Evolutionary conservation across 2,888 invertebrate species (phyloP), one percentile per base, ranked within the genome.

Genomic region (Xestia c-nigrum): DNA sequence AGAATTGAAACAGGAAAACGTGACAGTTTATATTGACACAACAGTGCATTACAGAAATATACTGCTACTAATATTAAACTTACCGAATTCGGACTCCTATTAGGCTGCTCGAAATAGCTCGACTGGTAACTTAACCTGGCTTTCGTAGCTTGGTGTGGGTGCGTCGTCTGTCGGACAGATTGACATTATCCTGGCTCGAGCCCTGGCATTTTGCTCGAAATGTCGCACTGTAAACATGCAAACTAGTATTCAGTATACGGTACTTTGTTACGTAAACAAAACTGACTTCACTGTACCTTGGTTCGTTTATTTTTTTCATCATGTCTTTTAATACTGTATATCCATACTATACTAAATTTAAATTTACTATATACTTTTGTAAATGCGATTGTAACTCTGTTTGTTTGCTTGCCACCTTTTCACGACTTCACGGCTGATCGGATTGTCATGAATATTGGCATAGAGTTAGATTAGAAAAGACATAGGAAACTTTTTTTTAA

Each of bases 161-260:
- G 78, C 78, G 75, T 76, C 75, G 67, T 78, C 72, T 74, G 88
- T 87, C 88, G 31, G 77, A 76, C 80, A 83, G 87, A 84, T 81
- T 91, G 91, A 89, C 90, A 90, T 91, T 91, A 91, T 90, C 87
- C 90, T 81, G 64, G 79, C 81, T 79, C 73, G 78, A 82, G 84
- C 84, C 77, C 76, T 88, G 90, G 86, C 89, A 90, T 90, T 90
- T 85, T 78, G 78, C 82, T 85, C 84, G 80, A 89, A 91, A 91
- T 89, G 90, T 90, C 89, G 85, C 87, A 70, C 74, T 74, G 86
- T 84, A 84, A 84, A 88, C 86, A 84, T 86, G 83, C 83, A 83
- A 83, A 84, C 82, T 80, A 85, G 85, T 76, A 86, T 86, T 89
- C 83, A 85, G 83, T 74, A 65, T 74, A 80, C 69, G 70, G 76